phyloP scores from a whole-genome alignment of 1,140 invertebrate genomes.

The Planococcus citri region DNA sequence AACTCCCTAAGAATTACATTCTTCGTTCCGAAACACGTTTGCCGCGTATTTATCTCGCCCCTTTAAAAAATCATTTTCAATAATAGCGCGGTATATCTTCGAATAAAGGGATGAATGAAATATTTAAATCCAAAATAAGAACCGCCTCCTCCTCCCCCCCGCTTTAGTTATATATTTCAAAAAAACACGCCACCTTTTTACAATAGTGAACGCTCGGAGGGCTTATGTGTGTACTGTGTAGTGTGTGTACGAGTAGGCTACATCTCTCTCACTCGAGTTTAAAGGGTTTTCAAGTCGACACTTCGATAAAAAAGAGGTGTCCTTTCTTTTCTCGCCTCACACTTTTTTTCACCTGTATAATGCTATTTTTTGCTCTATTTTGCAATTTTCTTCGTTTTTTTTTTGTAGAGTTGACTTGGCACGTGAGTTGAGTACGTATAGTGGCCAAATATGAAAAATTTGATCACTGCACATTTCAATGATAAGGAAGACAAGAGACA shows the following conservation, averaged over 20 bases:
- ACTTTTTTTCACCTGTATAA: not conserved
- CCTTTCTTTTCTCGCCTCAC: too few relatives aligned
- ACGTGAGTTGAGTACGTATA: too few relatives aligned
- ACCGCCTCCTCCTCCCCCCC: too few relatives aligned
- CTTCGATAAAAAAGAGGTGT: constrained; percentile 11
- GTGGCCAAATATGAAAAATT: too few relatives aligned
- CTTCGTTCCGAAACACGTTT: not conserved
- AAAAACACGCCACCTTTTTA: constrained; percentile 15
- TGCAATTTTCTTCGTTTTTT: not conserved
- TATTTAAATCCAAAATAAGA: constrained; percentile 18
- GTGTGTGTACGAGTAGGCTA: too few relatives aligned
- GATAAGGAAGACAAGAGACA: too few relatives aligned
- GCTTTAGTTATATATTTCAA: not conserved
- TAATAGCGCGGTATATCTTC: constrained; percentile 12
- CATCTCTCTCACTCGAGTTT: too few relatives aligned
- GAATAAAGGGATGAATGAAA: constrained; percentile 17
- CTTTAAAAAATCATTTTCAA: constrained; percentile 21
- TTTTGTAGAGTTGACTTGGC: not conserved
- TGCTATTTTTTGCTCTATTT: not conserved
- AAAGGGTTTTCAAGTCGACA: constrained; percentile 16
- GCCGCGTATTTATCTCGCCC: constrained; percentile 12
- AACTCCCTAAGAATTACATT: constrained; percentile 19
- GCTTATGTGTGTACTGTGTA: not conserved
- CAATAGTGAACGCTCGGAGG: not conserved
- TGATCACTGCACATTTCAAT: too few relatives aligned